Base-by-base conservation (phyloP, 2,113 vertebrate genomes). In the Chloropsis hardwickii region DNA sequence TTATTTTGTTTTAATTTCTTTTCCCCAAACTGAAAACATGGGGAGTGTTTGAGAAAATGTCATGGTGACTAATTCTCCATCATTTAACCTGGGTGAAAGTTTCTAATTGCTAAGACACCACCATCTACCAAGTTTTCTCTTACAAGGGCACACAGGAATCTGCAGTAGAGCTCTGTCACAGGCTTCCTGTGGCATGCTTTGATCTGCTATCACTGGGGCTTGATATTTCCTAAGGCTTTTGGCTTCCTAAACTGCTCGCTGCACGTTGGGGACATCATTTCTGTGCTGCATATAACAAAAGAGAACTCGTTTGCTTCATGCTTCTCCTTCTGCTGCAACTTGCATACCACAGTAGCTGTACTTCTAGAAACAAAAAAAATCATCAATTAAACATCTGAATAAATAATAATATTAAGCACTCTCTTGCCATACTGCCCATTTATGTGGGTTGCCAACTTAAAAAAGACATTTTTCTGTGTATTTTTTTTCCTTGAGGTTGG, bases 121-220 rank as follows among this genome's bases (percentile, higher is more conserved):
- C 3, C 14, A 33, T 33, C 40, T 50, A 37, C 23, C 39, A 35
- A 5, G 5, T 42, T 42, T 90, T 47, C 24, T 60, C 4, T 40
- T 27, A 11, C 7, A 9, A 61, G 39, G 42, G 13, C 24, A 9
- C 17, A 5, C 7, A 18, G 10, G 14, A 45, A 29, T 48, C 29
- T 39, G 28, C 24, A 54, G 51, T 1, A 47, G 44, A 56, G 12
- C 72, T 45, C 45, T 86, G 29, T 22, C 51, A 53, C 39, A 62
- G 24, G 39, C 58, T 90, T 24, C 18, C 23, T 19, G 28, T 48
- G 48, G 35, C 35, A 4, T 25, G 40, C 17, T 45, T 86, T 83
- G 11, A 47, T 53, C n/a, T 85, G n/a, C 19, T 53, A 0, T n/a
- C 3, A 0, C 1, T 40, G 35, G 40, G 65, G 9, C 6, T 48